Conservation (phyloP, 2,113 vertebrate species). For the Petaurus breviceps region DNA sequence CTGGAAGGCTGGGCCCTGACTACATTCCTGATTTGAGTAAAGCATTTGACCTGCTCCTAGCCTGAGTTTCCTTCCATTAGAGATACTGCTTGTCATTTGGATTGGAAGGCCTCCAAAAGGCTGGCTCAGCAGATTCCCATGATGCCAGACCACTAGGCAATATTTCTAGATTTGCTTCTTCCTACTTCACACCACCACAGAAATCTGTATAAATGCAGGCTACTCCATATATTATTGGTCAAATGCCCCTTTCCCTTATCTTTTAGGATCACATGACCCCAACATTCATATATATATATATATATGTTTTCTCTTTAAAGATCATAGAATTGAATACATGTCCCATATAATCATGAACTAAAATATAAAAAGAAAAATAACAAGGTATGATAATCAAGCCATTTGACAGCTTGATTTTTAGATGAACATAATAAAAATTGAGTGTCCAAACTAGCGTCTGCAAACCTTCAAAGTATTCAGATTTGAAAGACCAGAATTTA, state of each 20-base stretch:
- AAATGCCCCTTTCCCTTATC: slow-evolving; percentile 39
- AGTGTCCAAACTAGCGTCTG: background rate
- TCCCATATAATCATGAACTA: background rate
- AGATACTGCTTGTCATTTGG: background rate
- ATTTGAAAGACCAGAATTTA: background rate
- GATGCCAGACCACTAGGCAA: background rate
- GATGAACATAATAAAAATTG: background rate
- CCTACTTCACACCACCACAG: background rate
- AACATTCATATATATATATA: too few species aligned
- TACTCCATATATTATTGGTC: slow-evolving; percentile 37
- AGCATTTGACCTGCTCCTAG: background rate
- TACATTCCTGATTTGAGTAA: background rate
- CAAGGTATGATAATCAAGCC: background rate
- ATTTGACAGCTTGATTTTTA: background rate
- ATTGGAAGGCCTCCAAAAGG: background rate
- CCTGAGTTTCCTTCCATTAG: slow-evolving; percentile 15
- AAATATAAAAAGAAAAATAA: background rate
- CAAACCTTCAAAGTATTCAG: background rate
- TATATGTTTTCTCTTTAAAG: background rate
- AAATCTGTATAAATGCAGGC: background rate
- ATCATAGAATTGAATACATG: background rate
- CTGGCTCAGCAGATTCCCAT: background rate
- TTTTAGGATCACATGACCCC: background rate
- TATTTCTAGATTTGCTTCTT: background rate
- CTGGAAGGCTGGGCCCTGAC: slow-evolving; percentile 6